phyloP scores from a whole-genome alignment of 2,888 invertebrate genomes.

The Epiblema foenella region DNA sequence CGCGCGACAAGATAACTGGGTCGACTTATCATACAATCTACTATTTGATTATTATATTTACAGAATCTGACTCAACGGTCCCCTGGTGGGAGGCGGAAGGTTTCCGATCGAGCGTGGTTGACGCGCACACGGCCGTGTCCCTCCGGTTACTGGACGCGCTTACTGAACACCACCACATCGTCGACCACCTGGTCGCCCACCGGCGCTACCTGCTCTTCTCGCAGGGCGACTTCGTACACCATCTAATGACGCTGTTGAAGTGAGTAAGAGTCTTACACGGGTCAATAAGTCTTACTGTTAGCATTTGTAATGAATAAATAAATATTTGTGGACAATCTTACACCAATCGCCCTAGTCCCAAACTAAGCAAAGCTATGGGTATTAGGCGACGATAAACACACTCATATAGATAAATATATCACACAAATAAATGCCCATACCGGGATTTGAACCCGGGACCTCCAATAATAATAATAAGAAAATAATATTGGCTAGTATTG shows the following conservation, averaged over 20 bases:
- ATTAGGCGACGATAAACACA: too few relatives aligned
- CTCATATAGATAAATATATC: too few relatives aligned
- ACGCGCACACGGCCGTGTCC: slow-evolving; percentile 94
- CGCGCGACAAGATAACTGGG: too few relatives aligned
- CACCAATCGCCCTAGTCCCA: too few relatives aligned
- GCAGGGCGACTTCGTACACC: slow-evolving; percentile 98
- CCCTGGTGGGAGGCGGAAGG: slow-evolving; percentile 83
- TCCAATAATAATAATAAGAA: too few relatives aligned
- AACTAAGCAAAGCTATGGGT: too few relatives aligned
- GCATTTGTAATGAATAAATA: too few relatives aligned
- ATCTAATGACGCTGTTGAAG: slow-evolving; percentile 96
- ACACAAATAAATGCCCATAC: too few relatives aligned
- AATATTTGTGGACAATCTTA: too few relatives aligned
- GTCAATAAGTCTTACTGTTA: not conserved
- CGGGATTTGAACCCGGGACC: too few relatives aligned
- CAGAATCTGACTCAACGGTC: slow-evolving; percentile 46
- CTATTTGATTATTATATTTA: not conserved
- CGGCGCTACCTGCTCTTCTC: slow-evolving; percentile 95
- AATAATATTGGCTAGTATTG: too few relatives aligned
- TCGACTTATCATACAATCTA: too few relatives aligned
- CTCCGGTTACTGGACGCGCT: slow-evolving; percentile 93
- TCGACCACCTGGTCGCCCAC: slow-evolving; percentile 96
- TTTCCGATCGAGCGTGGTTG: slow-evolving; percentile 92
- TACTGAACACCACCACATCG: slow-evolving; percentile 93
- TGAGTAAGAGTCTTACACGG: slow-evolving; percentile 72